Conservation (phyloP, 2,797 vertebrate genomes). For the Sparus aurata region DNA sequence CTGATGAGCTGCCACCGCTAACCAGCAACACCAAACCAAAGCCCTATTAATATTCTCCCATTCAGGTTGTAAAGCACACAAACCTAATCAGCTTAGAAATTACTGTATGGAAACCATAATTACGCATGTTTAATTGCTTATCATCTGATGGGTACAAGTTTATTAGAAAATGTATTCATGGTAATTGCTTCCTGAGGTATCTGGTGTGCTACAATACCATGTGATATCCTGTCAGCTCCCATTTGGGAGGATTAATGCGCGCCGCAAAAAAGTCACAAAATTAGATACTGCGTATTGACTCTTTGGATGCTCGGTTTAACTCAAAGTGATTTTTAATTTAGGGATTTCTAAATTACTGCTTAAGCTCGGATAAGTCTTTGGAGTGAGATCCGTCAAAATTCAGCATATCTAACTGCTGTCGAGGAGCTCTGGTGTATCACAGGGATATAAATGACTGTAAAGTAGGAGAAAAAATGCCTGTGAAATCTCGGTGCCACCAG, state of each 20-base stretch:
- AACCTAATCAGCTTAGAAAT: constrained; percentile 87
- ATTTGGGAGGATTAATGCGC: constrained; percentile 81
- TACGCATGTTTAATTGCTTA: constrained; percentile 87
- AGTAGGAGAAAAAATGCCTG: constrained; percentile 23
- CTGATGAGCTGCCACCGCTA: constrained; percentile 81
- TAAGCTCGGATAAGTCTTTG: constrained; percentile 66
- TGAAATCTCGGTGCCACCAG: constrained; percentile 49
- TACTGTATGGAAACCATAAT: constrained; percentile 86
- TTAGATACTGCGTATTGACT: constrained; percentile 74
- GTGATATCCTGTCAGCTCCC: constrained; percentile 82
- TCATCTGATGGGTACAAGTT: constrained; percentile 87
- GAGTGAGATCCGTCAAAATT: constrained; percentile 65
- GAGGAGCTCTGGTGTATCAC: constrained; percentile 39
- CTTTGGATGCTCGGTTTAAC: constrained; percentile 80
- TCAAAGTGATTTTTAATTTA: constrained; percentile 85
- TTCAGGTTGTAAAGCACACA: constrained; percentile 85
- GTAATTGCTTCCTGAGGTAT: constrained; percentile 86
- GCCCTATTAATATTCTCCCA: constrained; percentile 82
- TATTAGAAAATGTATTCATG: constrained; percentile 87
- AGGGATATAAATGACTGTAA: constrained; percentile 37
- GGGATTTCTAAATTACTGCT: constrained; percentile 76
- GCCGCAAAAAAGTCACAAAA: constrained; percentile 78
- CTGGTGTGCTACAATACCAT: constrained; percentile 69
- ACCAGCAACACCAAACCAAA: constrained; percentile 78
- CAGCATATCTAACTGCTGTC: constrained; percentile 49